phyloP scores from a whole-genome alignment of 2,797 vertebrate species.

The Amazona finschi region DNA sequence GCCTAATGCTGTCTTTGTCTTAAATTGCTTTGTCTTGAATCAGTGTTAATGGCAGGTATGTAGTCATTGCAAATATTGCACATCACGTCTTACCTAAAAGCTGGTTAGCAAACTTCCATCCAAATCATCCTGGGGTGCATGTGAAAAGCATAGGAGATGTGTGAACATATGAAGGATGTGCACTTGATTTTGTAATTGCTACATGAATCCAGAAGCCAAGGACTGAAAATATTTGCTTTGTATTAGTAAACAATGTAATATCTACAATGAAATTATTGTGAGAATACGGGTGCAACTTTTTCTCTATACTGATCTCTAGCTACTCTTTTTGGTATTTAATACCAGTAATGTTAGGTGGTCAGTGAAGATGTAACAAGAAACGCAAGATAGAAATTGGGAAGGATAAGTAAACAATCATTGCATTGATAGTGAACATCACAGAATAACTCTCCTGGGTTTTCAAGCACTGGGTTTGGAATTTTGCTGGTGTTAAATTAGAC shows the following conservation, averaged over 20 bases:
- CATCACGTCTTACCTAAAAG: not conserved
- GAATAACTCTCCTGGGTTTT: not conserved
- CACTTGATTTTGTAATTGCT: not conserved
- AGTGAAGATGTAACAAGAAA: not conserved
- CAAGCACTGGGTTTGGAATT: not conserved
- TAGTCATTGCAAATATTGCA: not conserved
- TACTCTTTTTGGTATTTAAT: not conserved
- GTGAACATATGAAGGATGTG: not conserved
- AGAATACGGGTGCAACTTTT: not conserved
- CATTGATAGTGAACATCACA: not conserved
- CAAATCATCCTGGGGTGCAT: not conserved
- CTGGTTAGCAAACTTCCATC: not conserved
- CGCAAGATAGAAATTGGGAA: not conserved
- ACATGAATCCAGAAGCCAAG: not conserved
- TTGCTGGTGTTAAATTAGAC: not conserved
- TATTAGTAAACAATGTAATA: not conserved
- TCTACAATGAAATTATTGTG: not conserved
- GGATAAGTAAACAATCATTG: not conserved
- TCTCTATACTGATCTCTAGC: not conserved
- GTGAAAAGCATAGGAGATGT: not conserved
- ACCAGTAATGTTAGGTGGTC: not conserved
- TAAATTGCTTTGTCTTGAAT: not conserved
- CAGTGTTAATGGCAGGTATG: not conserved
- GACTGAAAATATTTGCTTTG: not conserved
- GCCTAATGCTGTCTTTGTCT: not conserved